Base-by-base conservation (phyloP, 2,888 invertebrate genomes). In the Caenorhabditis sinica region DNA sequence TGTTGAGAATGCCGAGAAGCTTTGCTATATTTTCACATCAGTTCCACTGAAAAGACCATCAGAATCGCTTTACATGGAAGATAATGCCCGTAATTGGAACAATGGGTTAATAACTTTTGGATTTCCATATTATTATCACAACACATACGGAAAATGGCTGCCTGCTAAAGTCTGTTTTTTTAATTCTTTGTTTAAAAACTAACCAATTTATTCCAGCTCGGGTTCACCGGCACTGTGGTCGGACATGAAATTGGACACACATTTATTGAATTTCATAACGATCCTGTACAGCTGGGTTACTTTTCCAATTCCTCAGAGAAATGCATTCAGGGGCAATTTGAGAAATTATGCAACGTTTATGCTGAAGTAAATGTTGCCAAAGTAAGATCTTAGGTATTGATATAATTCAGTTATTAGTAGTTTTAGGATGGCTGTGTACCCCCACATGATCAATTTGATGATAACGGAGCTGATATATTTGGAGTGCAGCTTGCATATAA, bases 381-480 rank as follows among this genome's bases (percentile, higher is more conserved):
- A 23, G 13, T 56, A 13, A 23, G 28, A n/a, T 1, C 9, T 28
- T 25, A 0, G 25, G 9, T 28, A 25, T 4, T 25, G 11, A 25
- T 9, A 15, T 25, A 0, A 15, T 6, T 25, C n/a, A n/a, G 20
- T 51, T 13, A 20, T 6, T 74, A 63, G 11, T 9, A 23, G 25
- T 15, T 15, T 17, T 15, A n/a, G n/a, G n/a, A n/a, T n/a, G n/a
- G n/a, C n/a, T n/a, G n/a, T n/a, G n/a, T n/a, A n/a, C 13, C 0
- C 33, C 49, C 5, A 0, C 23, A 17, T 49, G 49, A 36, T n/a
- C n/a, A n/a, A n/a, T n/a, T 79, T 9, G 79, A 79, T 56, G 79
- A 79, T 2, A 71, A 71, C n/a, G 79, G 79, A 0, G 30, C 68
- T 5, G 79, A 79, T 23, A 65, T 79, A 15, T 25, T 79, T 30